These are phyloP conservation scores for Julus scandinavius DNA, from an alignment of 2,888 invertebrate genomes.

Conservation along the genomic window DNA sequence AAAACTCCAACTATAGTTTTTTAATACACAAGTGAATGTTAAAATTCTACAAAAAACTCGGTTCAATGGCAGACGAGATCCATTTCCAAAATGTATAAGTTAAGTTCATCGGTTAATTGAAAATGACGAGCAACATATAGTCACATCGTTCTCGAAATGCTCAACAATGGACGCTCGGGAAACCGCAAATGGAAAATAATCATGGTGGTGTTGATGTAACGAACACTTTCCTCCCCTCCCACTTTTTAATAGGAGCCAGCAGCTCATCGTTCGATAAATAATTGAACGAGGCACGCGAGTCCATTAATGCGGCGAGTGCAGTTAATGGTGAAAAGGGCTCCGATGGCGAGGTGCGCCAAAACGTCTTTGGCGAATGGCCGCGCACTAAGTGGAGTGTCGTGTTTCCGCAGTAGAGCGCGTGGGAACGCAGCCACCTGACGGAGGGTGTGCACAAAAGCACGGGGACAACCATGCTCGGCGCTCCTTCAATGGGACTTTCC, in stretches of 20 bases:
- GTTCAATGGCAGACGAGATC: too few species aligned
- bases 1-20: too few species aligned
- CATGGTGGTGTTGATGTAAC: constrained; percentile 6
- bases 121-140: neutral
- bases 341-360: neutral
- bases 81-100: too few species aligned
- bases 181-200: neutral
- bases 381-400: constrained; percentile 51
- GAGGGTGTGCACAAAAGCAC: constrained; percentile 5
- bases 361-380: neutral
- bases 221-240: neutral
- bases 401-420: constrained; percentile 34
- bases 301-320: neutral
- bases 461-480: neutral
- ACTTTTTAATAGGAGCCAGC: constrained; percentile 28
- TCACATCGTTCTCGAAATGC: neutral
- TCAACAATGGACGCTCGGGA: neutral
- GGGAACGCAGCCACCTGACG: constrained; percentile 50
- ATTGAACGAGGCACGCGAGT: constrained; percentile 13
- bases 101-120: too few species aligned
- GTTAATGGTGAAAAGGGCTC: constrained; percentile 35
- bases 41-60: too few species aligned
- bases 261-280: constrained; percentile 39
- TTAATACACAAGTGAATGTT: too few species aligned
- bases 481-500: constrained; percentile 17